Base-by-base conservation (phyloP, 1,140 invertebrate species). In the Plutomurus gul region DNA sequence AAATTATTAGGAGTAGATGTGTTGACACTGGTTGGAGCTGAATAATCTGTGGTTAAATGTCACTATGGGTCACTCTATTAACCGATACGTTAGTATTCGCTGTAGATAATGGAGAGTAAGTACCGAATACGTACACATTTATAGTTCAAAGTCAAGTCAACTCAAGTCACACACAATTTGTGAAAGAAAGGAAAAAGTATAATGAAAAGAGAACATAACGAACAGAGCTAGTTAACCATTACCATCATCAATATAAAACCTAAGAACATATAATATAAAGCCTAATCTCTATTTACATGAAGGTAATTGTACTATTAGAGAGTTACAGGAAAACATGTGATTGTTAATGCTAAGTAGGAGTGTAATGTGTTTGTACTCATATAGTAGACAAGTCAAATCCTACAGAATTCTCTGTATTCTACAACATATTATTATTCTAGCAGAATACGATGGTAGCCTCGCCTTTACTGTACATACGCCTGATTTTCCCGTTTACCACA, bases 1-100 rank as follows among this genome's bases (percentile, higher is more conserved):
- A 79, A 79, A 79, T 79, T 79, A 79, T 79, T 79, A 75, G 27
- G 78, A 79, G 73, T 71, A 76, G 73, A 79, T 76, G 78, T 79
- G 78, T 79, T 79, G 78, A 79, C 78, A 79, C 78, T 75, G 73
- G 72, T 79, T 71, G 56, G 56, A 79, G 51, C 72, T 75, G 78
- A 75, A 75, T 79, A 79, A 79, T 79, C 78, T 71, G 37, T 43
- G 72, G 51, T 75, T 79, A 79, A 79, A 79, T 79, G 78, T 79
- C 78, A 79, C 73, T 79, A 71, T 73, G 78, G 78, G 78, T 79
- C 78, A 79, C 49, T 75, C 71, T 79, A 79, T 75, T 79, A 79
- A 76, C 78, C 78, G 78, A 79, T 75, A 75, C 36, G 30, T 49
- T 65, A 40, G 16, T 36, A 74, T 18, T 47, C 36, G 30, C 40